A percentile compares a stretch with the other conserved stretches of the same genome.
phyloP scores from a whole-genome alignment of 2,888 invertebrate genomes.

The Acronicta alni region DNA sequence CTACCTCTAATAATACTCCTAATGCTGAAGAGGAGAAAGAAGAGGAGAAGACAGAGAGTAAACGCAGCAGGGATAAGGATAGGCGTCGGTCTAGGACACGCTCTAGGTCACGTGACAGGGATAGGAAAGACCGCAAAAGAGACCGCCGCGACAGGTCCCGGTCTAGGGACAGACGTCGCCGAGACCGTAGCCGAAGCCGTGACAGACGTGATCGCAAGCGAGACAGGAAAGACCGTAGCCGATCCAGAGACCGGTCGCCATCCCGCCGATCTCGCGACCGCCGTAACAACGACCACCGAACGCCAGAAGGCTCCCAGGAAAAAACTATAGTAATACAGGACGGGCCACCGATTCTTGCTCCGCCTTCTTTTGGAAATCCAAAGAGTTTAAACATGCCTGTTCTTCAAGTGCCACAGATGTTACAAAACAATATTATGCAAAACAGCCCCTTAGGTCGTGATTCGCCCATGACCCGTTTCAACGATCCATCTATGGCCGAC shows the following conservation, averaged over 20 bases:
- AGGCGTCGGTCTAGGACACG: conserved; percentile 73
- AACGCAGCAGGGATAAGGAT: conserved; percentile 74
- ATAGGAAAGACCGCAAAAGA: conserved; percentile 82
- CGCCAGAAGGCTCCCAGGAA: conserved; percentile 73
- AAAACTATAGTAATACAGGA: conserved; percentile 61
- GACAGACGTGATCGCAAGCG: conserved; percentile 86
- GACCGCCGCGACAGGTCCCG: conserved; percentile 87
- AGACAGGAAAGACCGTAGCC: conserved; percentile 87
- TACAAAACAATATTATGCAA: conserved; percentile 54
- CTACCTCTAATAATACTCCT: conserved; percentile 60
- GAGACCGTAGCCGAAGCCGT: conserved; percentile 90
- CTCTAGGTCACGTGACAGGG: conserved; percentile 77
- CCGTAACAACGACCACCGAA: conserved; percentile 79
- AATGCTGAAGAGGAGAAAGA: conserved; percentile 71
- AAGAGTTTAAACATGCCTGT: conserved; percentile 43
- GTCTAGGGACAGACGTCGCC: conserved; percentile 90
- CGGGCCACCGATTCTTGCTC: conserved; percentile 36
- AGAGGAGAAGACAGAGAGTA: conserved; percentile 69
- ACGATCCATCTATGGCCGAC: conserved; percentile 73
- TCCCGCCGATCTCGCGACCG: conserved; percentile 87
- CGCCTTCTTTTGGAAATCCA: conserved; percentile 48
- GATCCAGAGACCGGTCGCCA: conserved; percentile 87
- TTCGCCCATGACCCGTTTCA: conserved; percentile 64
- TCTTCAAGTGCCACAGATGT: conserved; percentile 54
- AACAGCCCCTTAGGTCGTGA: conserved; percentile 61